Evolutionary conservation across 2,888 invertebrate genomes (phyloP).

Genomic region (Cryptocephalus moraei): DNA sequence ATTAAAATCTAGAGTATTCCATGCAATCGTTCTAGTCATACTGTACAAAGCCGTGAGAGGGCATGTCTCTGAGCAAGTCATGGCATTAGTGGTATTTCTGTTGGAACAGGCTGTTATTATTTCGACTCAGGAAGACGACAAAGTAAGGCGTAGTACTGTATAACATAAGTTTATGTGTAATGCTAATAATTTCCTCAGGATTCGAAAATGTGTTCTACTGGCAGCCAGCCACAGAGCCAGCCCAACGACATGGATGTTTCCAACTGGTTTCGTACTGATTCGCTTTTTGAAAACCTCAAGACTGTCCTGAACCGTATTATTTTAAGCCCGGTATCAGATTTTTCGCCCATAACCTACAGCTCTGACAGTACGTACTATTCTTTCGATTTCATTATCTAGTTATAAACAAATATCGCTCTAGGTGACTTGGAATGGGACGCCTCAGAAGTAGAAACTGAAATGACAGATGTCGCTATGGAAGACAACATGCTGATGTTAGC

Average conservation of each 20-base stretch:
- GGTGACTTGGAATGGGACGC: conserved; percentile 70
- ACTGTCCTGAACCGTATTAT: conserved; percentile 55
- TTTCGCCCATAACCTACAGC: conserved; percentile 47
- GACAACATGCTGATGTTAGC: conserved; percentile 16
- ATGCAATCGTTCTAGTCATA: conserved; percentile 68
- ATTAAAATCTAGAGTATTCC: conserved; percentile 52
- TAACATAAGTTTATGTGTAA: not conserved
- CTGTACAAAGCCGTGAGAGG: conserved; percentile 75
- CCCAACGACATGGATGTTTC: conserved; percentile 46
- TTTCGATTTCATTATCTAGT: not conserved
- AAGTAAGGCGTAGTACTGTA: conserved; percentile 21
- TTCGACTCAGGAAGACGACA: conserved; percentile 35
- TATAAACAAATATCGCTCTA: conserved; percentile 19
- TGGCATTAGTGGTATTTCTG: conserved; percentile 78
- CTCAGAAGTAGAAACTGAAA: conserved; percentile 49
- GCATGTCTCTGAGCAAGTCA: conserved; percentile 74
- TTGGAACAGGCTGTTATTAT: conserved; percentile 68
- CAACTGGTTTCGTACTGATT: conserved; percentile 63
- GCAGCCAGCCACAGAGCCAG: conserved; percentile 14
- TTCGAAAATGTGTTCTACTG: conserved; percentile 41
- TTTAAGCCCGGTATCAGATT: conserved; percentile 48
- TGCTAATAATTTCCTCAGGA: conserved; percentile 14
- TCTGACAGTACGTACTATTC: conserved; percentile 49
- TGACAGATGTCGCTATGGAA: conserved; percentile 33
- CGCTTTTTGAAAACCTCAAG: conserved; percentile 65